Evolutionary conservation across 2,797 vertebrate species (phyloP), one percentile per base, ranked within the genome.

Genomic region (Pteropus rufus): DNA sequence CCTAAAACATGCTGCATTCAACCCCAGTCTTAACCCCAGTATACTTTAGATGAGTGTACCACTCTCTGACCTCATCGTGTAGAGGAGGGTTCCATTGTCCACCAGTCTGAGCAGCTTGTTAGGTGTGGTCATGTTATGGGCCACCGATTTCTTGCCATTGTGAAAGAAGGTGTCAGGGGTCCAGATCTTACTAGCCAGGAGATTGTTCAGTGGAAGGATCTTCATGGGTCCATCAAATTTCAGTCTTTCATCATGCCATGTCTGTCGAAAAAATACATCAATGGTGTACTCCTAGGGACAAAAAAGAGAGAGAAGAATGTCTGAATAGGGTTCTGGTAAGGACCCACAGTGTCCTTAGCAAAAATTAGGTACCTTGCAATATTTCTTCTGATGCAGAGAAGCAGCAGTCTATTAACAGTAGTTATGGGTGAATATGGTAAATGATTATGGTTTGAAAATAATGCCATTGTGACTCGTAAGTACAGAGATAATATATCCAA

Each of bases 111-210:
- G 99, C 46, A 99, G 98, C 96, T 99, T 99, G 98, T 99, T 99
- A 16, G 99, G 99, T 1, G 99, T 99, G 2, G 99, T 99, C 99
- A 99, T 99, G 97, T 99, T 99, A 98, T 99, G 99, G 64, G 99
- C 99, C 3, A 99, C 99, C 0, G 99, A 99, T 97, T 99, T 99
- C 99, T 99, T 99, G 82, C 99, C 99, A 0, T 99, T 99, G 98
- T 99, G 99, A 97, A 99, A 99, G 95, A 99, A 99, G 1, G 99
- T 99, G 89, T 99, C 99, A 1, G 99, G 99, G 36, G 99, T 99
- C 99, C 99, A 99, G 98, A 99, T 99, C 98, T 99, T 99, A 96
- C 99, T 99, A 96, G 99, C 99, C 97, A 99, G 98, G 77, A 99
- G 98, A 98, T 99, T 99, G 98, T 99, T 99, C 75, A 99, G 98